Evolutionary conservation across 2,888 invertebrate genomes (phyloP).

Genomic region (Cantharis lateralis): DNA sequence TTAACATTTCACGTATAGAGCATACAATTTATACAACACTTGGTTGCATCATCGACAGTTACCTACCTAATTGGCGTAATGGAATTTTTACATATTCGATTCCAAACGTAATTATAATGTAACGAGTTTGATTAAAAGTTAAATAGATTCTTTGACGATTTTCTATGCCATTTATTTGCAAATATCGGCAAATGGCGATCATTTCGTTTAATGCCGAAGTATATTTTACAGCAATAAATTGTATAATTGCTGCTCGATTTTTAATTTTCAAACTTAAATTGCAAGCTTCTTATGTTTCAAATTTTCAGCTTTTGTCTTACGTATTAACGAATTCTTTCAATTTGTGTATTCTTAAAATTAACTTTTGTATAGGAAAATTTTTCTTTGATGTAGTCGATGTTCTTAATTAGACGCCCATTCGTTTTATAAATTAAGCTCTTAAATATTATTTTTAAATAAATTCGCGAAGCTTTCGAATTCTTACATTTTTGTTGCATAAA

Average conservation of each 20-base stretch:
- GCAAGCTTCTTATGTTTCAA: neutral
- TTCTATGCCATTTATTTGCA: neutral
- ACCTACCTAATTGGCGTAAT: neutral
- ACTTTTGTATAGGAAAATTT: neutral
- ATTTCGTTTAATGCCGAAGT: neutral
- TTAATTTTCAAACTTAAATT: neutral
- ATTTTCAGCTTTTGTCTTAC: neutral
- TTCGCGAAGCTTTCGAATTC: neutral
- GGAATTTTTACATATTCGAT: neutral
- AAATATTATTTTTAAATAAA: neutral
- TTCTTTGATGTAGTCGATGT: neutral
- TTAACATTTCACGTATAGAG: slow-evolving; percentile 8
- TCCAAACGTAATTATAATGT: neutral
- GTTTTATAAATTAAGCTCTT: neutral
- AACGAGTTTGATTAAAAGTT: neutral
- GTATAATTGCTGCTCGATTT: neutral
- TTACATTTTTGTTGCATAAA: neutral
- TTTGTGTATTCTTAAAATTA: neutral
- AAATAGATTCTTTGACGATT: neutral
- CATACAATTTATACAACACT: slow-evolving; percentile 11
- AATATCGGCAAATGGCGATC: neutral
- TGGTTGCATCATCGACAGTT: slow-evolving; percentile 5
- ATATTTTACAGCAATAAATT: neutral
- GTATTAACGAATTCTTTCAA: neutral
- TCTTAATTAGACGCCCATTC: neutral